Conservation (phyloP, 2,797 vertebrate species). For the Lepus townsendii region DNA sequence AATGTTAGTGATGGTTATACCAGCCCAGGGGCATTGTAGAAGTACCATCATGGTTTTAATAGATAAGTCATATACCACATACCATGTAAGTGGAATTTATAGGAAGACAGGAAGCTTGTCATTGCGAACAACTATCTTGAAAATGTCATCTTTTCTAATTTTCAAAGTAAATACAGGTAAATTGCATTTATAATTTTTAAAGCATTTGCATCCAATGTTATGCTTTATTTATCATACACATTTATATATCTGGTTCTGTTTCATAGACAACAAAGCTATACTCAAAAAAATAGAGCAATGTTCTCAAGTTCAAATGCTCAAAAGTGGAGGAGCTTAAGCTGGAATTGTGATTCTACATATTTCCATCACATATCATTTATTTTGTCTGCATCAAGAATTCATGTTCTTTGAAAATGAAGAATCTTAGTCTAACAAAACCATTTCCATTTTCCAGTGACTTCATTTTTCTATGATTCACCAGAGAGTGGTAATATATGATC, state of each 20-base stretch:
- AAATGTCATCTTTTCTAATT: neutral
- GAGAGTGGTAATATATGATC: neutral
- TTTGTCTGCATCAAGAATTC: slow-evolving; percentile 46
- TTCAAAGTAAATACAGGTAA: neutral
- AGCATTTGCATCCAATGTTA: neutral
- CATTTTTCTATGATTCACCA: neutral
- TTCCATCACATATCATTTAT: neutral
- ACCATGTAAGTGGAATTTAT: neutral
- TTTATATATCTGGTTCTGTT: neutral
- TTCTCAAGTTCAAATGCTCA: neutral
- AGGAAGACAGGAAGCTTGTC: neutral
- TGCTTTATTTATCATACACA: neutral
- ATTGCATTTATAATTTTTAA: slow-evolving; percentile 8
- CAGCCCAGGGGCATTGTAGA: neutral
- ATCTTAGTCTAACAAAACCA: neutral
- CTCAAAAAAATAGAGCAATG: neutral
- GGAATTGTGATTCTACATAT: neutral
- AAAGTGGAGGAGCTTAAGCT: neutral
- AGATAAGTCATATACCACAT: neutral
- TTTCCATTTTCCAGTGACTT: neutral
- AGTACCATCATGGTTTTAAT: neutral
- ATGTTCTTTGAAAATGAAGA: neutral
- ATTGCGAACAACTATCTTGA: neutral
- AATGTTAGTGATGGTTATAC: neutral
- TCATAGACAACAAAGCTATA: neutral